phyloP scores from a whole-genome alignment of 2,888 invertebrate species.

The Automeris io region DNA sequence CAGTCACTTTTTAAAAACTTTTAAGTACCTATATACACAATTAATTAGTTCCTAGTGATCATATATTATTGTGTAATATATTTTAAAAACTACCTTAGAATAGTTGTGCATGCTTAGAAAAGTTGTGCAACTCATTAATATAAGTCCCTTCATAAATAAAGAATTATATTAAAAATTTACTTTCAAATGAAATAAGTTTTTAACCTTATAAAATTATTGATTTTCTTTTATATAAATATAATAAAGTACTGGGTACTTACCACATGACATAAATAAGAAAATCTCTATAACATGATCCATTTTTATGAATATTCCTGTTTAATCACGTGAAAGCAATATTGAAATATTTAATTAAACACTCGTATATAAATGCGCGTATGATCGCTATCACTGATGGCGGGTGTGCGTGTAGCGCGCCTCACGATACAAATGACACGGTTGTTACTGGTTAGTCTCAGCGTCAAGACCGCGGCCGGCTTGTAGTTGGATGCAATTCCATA shows the following conservation, averaged over 20 bases:
- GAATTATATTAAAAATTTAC: no score
- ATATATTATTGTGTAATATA: no score
- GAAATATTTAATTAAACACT: conserved; percentile 32
- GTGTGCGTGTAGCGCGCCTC: conserved; percentile 59
- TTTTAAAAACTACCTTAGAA: no score
- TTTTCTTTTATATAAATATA: neutral
- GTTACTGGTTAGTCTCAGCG: neutral
- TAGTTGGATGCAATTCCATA: conserved; percentile 6
- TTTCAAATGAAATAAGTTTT: no score
- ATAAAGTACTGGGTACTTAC: conserved; percentile 36
- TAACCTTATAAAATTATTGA: no score
- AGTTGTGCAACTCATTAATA: no score
- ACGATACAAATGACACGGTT: conserved; percentile 42
- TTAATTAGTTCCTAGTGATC: no score
- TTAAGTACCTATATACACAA: no score
- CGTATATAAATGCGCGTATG: conserved; percentile 25
- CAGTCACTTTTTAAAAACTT: no score
- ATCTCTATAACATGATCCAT: conserved; percentile 45
- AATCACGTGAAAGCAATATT: conserved; percentile 19
- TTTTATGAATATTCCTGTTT: no score
- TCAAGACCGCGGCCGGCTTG: neutral
- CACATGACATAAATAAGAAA: conserved; percentile 51
- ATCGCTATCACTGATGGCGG: conserved; percentile 33
- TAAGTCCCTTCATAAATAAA: no score
- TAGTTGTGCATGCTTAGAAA: no score